Percentiles rank a stretch among this genome's conserved stretches.
phyloP scores from a whole-genome alignment of 2,113 vertebrate genomes.

The Echinops telfairi region DNA sequence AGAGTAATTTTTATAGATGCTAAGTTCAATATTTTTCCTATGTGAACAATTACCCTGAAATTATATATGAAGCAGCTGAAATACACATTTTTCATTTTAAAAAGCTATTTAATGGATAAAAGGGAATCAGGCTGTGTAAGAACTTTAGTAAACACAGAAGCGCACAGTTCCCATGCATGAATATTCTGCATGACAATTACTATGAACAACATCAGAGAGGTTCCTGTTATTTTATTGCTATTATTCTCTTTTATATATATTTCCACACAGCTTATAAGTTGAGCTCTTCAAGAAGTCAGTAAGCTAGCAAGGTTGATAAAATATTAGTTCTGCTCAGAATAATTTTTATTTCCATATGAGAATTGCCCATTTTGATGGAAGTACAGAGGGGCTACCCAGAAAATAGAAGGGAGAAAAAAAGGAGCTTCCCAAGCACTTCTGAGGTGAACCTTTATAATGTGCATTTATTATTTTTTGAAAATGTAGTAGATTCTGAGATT shows the following conservation, averaged over 20 bases:
- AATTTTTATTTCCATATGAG: not conserved
- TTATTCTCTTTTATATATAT: not conserved
- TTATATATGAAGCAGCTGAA: not conserved
- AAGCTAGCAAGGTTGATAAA: not conserved
- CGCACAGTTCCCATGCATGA: not conserved
- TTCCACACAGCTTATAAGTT: not conserved
- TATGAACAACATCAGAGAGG: not conserved
- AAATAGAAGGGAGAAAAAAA: not conserved
- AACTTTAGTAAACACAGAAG: not conserved
- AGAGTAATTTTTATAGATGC: conserved; percentile 30
- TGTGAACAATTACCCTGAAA: not conserved
- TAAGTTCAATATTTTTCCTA: not conserved
- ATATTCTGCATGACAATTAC: not conserved
- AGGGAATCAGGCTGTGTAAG: not conserved
- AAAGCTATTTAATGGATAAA: not conserved
- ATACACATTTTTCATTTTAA: not conserved
- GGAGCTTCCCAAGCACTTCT: not conserved
- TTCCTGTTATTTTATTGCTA: not conserved
- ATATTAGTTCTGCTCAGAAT: not conserved
- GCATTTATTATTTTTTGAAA: not conserved
- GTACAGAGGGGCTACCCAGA: not conserved
- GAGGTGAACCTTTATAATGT: not conserved
- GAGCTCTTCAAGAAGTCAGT: not conserved
- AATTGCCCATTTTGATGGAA: not conserved
- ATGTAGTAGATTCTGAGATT: not conserved